Base-by-base conservation (phyloP, 2,888 invertebrate genomes). In the Thyatira batis region DNA sequence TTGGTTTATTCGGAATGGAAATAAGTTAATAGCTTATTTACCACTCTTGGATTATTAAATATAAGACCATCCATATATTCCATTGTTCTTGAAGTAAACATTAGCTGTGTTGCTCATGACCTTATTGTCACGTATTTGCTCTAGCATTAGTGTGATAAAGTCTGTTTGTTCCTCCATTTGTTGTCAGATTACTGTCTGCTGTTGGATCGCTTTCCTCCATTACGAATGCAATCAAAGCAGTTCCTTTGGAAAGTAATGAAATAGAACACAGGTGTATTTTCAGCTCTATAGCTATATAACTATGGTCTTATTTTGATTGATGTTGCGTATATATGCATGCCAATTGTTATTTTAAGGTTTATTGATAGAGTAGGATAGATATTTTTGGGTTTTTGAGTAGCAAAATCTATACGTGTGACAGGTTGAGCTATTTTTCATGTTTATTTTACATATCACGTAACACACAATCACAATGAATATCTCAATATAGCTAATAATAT, bases 51-150 rank as follows among this genome's bases (percentile, higher is more conserved):
- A 39, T 39, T 17, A 53, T 57, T 62, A 33, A 21, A 51, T 51
- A 50, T 50, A 54, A 53, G 17, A 20, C 17, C 20, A 28, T 48
- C 28, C 20, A 50, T 51, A 55, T 49, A 65, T 67, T 75, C 68
- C 69, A 77, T 71, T 78, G 77, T 77, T 76, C 69, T 67, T 50
- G 67, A 20, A 45, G 60, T 60, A 73, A 78, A 78, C 77, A 71
- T 78, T 77, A 71, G 67, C 62, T 62, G 51, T 53, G 54, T 33
- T 65, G 77, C 59, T 75, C 76, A 61, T 78, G 79, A 76, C 73
- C 77, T 69, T 71, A 63, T 70, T 72, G 43, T 46, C 11, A 49
- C n/a, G n/a, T 65, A 55, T 68, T 63, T 67, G 58, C 54, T 61
- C 48, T 62, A 53, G 54, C 61, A 59, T 60, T 49, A 59, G 30